These are phyloP conservation scores for Echiichthys vipera DNA, from an alignment of 2,797 vertebrate species.

Conservation along the genomic window DNA sequence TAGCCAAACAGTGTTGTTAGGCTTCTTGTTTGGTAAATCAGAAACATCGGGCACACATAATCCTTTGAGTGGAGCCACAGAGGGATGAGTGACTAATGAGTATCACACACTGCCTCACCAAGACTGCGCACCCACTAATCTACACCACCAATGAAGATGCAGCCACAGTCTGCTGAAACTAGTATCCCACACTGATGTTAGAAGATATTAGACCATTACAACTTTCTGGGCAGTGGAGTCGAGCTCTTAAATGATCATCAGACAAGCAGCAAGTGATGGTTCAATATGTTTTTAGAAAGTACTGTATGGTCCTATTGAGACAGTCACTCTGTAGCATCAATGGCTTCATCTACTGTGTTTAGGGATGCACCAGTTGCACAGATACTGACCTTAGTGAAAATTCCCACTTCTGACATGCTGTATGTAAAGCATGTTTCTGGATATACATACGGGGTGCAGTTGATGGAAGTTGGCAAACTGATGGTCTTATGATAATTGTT, in stretches of 20 bases:
- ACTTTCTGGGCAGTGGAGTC: background rate
- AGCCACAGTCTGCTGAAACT: background rate
- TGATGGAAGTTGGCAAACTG: no score
- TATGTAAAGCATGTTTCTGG: no score
- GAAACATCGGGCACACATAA: conserved; percentile 26
- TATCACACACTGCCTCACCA: background rate
- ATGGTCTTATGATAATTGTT: no score
- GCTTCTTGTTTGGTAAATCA: conserved; percentile 32
- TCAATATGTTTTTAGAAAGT: no score
- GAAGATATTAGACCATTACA: no score
- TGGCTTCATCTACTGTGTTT: background rate
- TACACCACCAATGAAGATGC: background rate
- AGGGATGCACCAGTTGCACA: no score
- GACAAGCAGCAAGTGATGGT: no score
- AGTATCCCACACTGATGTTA: no score
- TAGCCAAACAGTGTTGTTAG: conserved; percentile 36
- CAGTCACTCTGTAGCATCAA: background rate
- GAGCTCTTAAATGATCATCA: background rate
- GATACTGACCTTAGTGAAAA: no score
- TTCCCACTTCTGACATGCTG: no score
- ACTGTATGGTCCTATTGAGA: no score
- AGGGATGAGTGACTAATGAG: conserved; percentile 4
- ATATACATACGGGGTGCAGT: no score
- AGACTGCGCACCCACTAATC: background rate
- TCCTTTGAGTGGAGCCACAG: conserved; percentile 14